A percentile compares a stretch with the other conserved stretches of the same genome.
These are phyloP conservation scores for Medauroidea extradentata DNA, from an alignment of 1,140 invertebrate genomes.

Conservation along the genomic window DNA sequence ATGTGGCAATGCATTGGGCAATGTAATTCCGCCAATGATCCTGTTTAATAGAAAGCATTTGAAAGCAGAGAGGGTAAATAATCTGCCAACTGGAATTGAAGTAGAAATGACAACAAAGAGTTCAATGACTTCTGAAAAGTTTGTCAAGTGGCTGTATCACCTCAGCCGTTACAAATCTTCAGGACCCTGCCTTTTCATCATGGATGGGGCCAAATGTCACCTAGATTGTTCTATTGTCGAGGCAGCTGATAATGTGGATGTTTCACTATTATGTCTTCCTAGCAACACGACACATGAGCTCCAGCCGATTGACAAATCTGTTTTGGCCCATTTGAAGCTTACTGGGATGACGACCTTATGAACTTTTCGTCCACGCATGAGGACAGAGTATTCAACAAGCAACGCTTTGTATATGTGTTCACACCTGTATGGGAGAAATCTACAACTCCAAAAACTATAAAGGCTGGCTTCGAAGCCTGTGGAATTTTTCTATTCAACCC, in stretches of 20 bases:
- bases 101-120: slow-evolving; percentile 38
- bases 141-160: slow-evolving; percentile 36
- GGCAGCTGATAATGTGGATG: slow-evolving; percentile 31
- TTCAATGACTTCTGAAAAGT: slow-evolving; percentile 37
- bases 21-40: slow-evolving; percentile 37
- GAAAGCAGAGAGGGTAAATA: slow-evolving; percentile 28
- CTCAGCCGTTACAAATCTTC: slow-evolving; percentile 29
- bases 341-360: slow-evolving; percentile 38
- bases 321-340: slow-evolving; percentile 35
- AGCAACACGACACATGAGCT: slow-evolving; percentile 41
- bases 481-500: slow-evolving; percentile 31
- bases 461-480: slow-evolving; percentile 29
- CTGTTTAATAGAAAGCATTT: slow-evolving; percentile 7
- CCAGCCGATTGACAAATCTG: slow-evolving; percentile 41
- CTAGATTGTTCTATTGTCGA: slow-evolving; percentile 31
- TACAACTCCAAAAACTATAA: slow-evolving; percentile 27
- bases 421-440: slow-evolving; percentile 32
- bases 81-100: slow-evolving; percentile 31
- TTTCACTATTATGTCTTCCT: slow-evolving; percentile 37
- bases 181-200: slow-evolving; percentile 35
- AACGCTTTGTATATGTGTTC: slow-evolving; percentile 34
- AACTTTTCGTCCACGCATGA: slow-evolving; percentile 11
- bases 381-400: slow-evolving; percentile 29
- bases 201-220: slow-evolving; percentile 39
- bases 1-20: slow-evolving; percentile 38